Conservation (phyloP, 2,113 vertebrate genomes). For the Accipiter virgatus region DNA sequence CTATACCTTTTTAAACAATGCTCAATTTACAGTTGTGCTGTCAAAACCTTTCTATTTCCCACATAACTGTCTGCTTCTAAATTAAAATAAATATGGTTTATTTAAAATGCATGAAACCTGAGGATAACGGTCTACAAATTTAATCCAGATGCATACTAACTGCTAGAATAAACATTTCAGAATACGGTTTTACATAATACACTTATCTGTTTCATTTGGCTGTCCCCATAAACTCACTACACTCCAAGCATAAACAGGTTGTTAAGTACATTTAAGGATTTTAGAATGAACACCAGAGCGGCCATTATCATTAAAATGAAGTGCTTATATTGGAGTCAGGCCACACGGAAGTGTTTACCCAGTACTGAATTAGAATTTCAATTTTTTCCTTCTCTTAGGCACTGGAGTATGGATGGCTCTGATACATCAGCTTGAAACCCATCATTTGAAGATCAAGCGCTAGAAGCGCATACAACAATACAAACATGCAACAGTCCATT, state of each 20-base stretch:
- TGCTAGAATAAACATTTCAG: conserved; percentile 64
- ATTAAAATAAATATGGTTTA: conserved; percentile 42
- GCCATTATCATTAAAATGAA: conserved; percentile 70
- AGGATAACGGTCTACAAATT: conserved; percentile 14
- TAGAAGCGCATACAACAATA: neutral
- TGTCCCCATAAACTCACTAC: conserved; percentile 51
- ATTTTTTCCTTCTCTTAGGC: neutral
- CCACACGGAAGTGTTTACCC: conserved; percentile 47
- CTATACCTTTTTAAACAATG: neutral
- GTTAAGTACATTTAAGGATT: conserved; percentile 71
- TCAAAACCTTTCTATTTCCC: conserved; percentile 33
- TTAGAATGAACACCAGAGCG: conserved; percentile 61
- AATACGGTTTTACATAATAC: conserved; percentile 52
- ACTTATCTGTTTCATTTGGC: conserved; percentile 67
- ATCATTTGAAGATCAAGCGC: neutral
- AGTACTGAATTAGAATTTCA: conserved; percentile 36
- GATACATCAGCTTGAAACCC: neutral
- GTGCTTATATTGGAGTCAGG: conserved; percentile 46
- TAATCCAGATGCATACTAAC: conserved; percentile 60
- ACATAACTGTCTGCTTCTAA: neutral
- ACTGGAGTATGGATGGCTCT: neutral
- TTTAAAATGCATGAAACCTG: conserved; percentile 54
- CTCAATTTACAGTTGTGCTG: neutral
- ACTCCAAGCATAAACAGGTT: conserved; percentile 63
- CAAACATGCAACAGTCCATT: neutral